A percentile compares a stretch with the other conserved stretches of the same genome.
phyloP scores from a whole-genome alignment of 1,140 invertebrate species.

The Drosophila novamexicana region DNA sequence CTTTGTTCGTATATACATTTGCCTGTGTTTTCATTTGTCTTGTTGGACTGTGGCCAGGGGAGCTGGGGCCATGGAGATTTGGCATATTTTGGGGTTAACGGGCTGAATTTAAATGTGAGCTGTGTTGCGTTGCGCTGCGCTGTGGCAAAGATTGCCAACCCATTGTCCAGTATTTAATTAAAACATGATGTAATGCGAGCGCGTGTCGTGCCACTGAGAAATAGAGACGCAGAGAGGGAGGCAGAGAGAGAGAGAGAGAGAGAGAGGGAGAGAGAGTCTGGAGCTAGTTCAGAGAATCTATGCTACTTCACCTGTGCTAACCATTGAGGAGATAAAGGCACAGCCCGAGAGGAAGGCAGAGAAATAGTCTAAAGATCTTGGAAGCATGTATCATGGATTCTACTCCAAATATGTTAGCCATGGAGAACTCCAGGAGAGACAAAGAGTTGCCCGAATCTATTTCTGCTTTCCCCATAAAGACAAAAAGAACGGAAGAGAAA shows the following conservation, averaged over 20 bases:
- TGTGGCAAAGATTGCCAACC: slow-evolving; percentile 34
- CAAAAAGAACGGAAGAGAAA: no score
- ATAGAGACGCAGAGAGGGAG: background rate
- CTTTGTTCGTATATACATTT: background rate
- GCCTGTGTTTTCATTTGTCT: slow-evolving; percentile 45
- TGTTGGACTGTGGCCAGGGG: slow-evolving; percentile 13
- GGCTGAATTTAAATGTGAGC: slow-evolving; percentile 57
- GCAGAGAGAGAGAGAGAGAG: slow-evolving; percentile 9
- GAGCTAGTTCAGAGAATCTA: background rate
- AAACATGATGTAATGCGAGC: slow-evolving; percentile 50
- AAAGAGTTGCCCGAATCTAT: no score
- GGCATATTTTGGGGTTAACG: slow-evolving; percentile 52
- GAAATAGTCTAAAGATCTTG: background rate
- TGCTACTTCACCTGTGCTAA: background rate
- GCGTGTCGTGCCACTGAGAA: slow-evolving; percentile 5
- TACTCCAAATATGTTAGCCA: no score
- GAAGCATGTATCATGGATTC: background rate
- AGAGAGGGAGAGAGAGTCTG: background rate
- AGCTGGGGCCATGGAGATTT: slow-evolving; percentile 11
- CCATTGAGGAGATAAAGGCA: background rate
- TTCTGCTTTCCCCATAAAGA: no score
- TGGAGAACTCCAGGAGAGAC: no score
- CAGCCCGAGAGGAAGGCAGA: slow-evolving; percentile 17
- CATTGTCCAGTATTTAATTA: slow-evolving; percentile 47
- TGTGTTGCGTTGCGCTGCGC: slow-evolving; percentile 14